Evolutionary conservation across 2,888 invertebrate species (phyloP), one percentile per base, ranked within the genome.

Genomic region (Sepiola atlantica): DNA sequence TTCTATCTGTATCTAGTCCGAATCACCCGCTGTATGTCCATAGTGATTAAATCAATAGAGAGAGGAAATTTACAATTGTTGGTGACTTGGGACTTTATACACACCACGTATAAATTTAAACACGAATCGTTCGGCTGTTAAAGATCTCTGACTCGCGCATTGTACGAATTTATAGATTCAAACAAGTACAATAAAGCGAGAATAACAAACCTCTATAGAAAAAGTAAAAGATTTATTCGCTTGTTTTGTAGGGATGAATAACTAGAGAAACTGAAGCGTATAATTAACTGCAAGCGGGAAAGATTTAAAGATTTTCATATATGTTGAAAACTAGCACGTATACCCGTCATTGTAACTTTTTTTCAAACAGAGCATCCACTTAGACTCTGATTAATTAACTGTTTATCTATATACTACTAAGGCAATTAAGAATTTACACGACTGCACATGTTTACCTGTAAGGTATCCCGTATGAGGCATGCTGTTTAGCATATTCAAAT

Each of bases 41-140:
- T 61, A 61, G 24, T 61, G 61, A 28, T 28, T 21, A 24, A 61
- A 61, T 61, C 61, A 61, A 61, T 61, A 61, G 28, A 61, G 28
- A 61, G 61, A 61, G 61, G 61, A 61, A 61, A 61, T 61, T 61
- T 61, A 61, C 61, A 61, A 61, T 61, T 61, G 61, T 61, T 61
- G 61, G 24, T 24, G 61, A 28, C 61, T 61, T 61, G 28, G 28
- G 61, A 61, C 61, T 61, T 61, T 24, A 24, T 61, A 28, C 0
- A 24, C 61, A 28, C 61, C 28, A 61, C 24, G 61, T 24, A 24
- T 28, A 61, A 61, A 61, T 61, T 61, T 61, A 61, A 61, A 61
- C 61, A 61, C 28, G 61, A 61, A 61, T 61, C 61, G 28, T 21
- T 61, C 61, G 61, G 4, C 61, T 61, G 61, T 61, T 61, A 28